phyloP scores from a whole-genome alignment of 2,113 vertebrate species.

The Thomomys bottae region DNA sequence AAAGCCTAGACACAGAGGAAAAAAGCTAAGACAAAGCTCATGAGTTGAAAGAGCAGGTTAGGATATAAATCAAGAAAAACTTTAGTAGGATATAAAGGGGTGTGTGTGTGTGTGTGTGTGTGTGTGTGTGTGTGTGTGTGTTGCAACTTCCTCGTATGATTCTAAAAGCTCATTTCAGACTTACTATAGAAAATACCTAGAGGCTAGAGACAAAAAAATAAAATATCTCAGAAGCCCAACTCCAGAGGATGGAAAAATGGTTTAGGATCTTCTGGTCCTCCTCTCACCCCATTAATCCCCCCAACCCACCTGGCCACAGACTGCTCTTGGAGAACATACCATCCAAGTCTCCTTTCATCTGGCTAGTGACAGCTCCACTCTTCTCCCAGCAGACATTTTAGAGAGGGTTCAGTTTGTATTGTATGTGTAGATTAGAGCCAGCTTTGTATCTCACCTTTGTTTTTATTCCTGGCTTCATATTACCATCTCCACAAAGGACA shows the following conservation, averaged over 20 bases:
- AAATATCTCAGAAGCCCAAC: background rate
- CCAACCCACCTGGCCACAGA: background rate
- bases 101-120: background rate
- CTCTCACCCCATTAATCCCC: background rate
- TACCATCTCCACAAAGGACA: background rate
- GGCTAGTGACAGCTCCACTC: background rate
- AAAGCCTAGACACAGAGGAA: background rate
- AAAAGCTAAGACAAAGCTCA: background rate
- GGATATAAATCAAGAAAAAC: background rate
- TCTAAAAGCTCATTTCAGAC: background rate
- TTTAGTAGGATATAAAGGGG: background rate
- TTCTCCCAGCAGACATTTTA: background rate
- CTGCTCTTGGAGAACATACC: background rate
- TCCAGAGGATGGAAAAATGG: background rate
- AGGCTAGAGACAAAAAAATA: background rate
- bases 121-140: background rate
- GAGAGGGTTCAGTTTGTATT: background rate
- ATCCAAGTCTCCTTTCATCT: background rate
- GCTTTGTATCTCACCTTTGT: background rate
- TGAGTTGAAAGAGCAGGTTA: background rate
- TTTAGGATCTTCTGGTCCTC: background rate
- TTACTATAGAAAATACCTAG: constrained; percentile 13
- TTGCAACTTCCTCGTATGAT: background rate
- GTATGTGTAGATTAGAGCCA: background rate
- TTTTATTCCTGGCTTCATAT: background rate